A percentile compares a stretch with the other conserved stretches of the same genome.
phyloP scores from a whole-genome alignment of 2,888 invertebrate species.

The Tenodera sinensis region DNA sequence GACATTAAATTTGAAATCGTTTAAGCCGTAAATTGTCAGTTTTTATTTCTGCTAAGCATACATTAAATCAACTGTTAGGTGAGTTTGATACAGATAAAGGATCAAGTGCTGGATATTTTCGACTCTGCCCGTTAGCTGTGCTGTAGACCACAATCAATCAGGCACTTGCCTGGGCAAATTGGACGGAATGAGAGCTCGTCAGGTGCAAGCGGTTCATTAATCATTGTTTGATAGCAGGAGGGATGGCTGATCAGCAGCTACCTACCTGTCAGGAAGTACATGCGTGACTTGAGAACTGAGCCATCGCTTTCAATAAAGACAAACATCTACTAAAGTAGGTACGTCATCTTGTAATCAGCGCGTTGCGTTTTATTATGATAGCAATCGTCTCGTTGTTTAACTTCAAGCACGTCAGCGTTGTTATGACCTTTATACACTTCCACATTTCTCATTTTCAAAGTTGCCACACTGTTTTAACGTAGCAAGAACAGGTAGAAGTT shows the following conservation, averaged over 20 bases:
- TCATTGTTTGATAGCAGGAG: slow-evolving; percentile 6
- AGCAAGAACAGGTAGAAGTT: neutral
- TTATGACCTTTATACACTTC: neutral
- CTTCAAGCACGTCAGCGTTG: neutral
- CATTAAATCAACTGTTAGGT: too few species aligned
- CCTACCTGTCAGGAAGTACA: slow-evolving; percentile 6
- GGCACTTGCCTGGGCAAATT: neutral
- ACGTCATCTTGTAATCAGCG: neutral
- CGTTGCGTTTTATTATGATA: neutral
- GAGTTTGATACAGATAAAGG: too few species aligned
- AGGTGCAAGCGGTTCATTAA: neutral
- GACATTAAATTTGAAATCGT: too few species aligned
- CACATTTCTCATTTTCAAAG: neutral
- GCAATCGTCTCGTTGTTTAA: neutral
- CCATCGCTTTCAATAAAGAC: slow-evolving; percentile 11
- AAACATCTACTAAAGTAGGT: neutral
- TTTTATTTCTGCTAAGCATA: too few species aligned
- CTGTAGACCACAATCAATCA: neutral
- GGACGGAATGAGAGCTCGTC: slow-evolving; percentile 2
- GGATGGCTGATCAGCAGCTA: neutral
- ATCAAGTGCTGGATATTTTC: too few species aligned
- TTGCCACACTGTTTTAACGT: neutral
- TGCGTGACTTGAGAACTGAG: neutral
- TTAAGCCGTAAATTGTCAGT: too few species aligned
- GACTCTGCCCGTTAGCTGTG: neutral